phyloP scores from a whole-genome alignment of 2,797 vertebrate species.

The Sebastolobus altivelis region DNA sequence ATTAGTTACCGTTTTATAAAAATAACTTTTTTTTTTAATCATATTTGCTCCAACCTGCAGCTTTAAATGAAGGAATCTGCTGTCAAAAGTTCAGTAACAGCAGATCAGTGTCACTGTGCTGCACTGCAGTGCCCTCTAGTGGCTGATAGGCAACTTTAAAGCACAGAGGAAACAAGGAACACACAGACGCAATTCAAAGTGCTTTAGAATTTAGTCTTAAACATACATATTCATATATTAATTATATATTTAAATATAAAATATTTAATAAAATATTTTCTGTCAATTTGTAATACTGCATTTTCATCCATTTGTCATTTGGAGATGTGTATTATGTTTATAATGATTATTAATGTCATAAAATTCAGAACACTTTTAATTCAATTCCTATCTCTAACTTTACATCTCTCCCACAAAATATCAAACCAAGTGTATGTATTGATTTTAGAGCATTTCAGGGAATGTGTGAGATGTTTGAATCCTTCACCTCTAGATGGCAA shows the following conservation, averaged over 20 bases:
- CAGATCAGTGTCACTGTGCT: background rate
- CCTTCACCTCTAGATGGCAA: slow-evolving; percentile 60
- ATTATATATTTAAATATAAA: background rate
- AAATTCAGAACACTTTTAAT: background rate
- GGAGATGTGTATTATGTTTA: background rate
- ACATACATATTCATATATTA: background rate
- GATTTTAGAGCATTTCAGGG: background rate
- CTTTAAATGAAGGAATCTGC: background rate
- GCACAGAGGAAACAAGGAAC: background rate
- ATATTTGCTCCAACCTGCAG: too few relatives aligned
- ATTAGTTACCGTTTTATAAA: accelerated
- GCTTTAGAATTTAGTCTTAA: background rate
- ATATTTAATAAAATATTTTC: background rate
- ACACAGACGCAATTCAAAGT: background rate
- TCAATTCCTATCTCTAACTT: background rate
- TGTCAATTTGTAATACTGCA: background rate
- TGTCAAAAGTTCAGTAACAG: background rate
- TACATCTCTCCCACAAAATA: background rate
- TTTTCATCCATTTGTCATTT: background rate
- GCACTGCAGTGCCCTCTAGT: slow-evolving; percentile 23
- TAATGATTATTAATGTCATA: background rate
- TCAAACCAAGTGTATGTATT: background rate
- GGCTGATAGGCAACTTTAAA: background rate
- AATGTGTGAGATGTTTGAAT: background rate
- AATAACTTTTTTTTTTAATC: accelerated